Conservation (phyloP, 2,797 vertebrate species). For the Enteromius thamalakanensis region DNA sequence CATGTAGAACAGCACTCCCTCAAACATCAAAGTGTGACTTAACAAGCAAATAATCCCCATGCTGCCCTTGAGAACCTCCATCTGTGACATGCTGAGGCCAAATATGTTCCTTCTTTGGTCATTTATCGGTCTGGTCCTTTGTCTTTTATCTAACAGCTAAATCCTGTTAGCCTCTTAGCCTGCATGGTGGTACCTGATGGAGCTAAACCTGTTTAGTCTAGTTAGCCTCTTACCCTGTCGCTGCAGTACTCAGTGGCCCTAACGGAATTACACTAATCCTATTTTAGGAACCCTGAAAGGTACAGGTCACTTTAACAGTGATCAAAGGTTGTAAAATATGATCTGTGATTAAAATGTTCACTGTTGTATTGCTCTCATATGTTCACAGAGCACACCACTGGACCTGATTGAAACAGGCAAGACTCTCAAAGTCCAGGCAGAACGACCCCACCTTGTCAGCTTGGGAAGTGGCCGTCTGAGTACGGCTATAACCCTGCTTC, state of each 20-base stretch:
- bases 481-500: conserved; percentile 92
- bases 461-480: conserved; percentile 95
- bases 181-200: conserved; percentile 49
- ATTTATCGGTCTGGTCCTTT: conserved; percentile 11
- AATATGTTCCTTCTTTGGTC: conserved; percentile 31
- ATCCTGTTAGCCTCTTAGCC: conserved; percentile 56
- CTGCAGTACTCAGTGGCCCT: conserved; percentile 44
- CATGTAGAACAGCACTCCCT: neutral
- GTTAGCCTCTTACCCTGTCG: conserved; percentile 51
- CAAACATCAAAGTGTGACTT: conserved; percentile 2
- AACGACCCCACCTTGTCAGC: conserved; percentile 96
- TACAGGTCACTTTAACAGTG: conserved; percentile 37
- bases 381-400: conserved; percentile 84
- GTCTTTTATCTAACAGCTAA: conserved; percentile 43
- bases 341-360: neutral
- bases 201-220: conserved; percentile 45
- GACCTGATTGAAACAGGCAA: conserved; percentile 93
- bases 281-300: conserved; percentile 44
- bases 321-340: conserved; percentile 34
- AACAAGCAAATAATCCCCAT: conserved; percentile 23
- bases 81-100: conserved; percentile 24
- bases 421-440: conserved; percentile 92
- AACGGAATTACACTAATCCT: conserved; percentile 58
- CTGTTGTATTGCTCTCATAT: conserved; percentile 20
- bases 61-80: conserved; percentile 43